phyloP scores from a whole-genome alignment of 2,113 vertebrate species.

The Varanus salvator region DNA sequence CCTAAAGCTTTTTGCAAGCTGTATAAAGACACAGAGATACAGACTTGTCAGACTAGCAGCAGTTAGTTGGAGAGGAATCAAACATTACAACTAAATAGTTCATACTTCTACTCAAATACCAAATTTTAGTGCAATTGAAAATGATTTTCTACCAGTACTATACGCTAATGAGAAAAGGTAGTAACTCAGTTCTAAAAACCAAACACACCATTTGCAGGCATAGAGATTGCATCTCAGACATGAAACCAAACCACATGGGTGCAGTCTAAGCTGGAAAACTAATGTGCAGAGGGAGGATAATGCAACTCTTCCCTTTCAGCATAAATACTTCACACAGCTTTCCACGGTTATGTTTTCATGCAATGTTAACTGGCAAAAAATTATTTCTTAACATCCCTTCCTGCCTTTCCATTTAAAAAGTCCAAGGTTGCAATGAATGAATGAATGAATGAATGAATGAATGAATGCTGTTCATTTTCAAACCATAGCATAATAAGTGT shows the following conservation, averaged over 20 bases:
- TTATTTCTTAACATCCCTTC: background rate
- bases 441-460: too few relatives aligned
- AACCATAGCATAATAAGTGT: background rate
- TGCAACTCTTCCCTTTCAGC: background rate
- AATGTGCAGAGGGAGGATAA: background rate
- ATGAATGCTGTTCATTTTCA: background rate
- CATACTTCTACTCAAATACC: background rate
- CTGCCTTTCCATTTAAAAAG: background rate
- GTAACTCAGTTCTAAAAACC: background rate
- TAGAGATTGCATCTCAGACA: background rate
- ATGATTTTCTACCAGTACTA: background rate
- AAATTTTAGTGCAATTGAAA: conserved; percentile 5
- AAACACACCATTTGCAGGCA: background rate
- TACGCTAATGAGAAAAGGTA: background rate
- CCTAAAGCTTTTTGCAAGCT: conserved; percentile 86
- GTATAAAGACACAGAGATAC: background rate
- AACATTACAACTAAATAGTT: background rate
- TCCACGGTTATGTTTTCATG: background rate
- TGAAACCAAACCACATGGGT: background rate
- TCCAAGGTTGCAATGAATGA: background rate
- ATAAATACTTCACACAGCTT: background rate
- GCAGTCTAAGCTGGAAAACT: background rate
- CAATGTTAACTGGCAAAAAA: background rate
- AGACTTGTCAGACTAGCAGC: background rate
- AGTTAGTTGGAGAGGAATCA: background rate